phyloP scores from a whole-genome alignment of 2,113 vertebrate genomes.

The Ceyx cyanopectus region DNA sequence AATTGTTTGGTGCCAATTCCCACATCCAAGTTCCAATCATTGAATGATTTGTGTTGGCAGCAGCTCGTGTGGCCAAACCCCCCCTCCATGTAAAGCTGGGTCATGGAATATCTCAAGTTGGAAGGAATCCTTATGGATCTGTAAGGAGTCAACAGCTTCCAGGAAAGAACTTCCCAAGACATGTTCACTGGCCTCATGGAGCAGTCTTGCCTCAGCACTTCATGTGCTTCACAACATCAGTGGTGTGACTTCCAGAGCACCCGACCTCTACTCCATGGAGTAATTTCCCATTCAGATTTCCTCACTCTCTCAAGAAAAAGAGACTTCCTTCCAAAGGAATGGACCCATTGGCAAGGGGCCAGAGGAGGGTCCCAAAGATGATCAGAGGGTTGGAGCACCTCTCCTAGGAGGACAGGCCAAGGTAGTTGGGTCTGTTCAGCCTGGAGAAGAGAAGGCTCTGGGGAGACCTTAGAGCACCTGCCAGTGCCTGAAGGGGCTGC shows the following conservation, averaged over 20 bases:
- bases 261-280: not conserved
- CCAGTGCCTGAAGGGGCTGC: too few species aligned
- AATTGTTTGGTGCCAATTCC: not conserved
- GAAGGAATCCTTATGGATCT: not conserved
- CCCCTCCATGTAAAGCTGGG: not conserved
- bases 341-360: too few species aligned
- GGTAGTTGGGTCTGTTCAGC: too few species aligned
- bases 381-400: too few species aligned
- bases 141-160: not conserved
- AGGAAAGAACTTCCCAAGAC: not conserved
- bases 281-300: not conserved
- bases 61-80: not conserved
- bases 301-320: not conserved
- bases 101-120: not conserved
- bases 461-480: too few species aligned
- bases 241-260: not conserved
- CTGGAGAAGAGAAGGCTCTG: too few species aligned
- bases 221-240: accelerated
- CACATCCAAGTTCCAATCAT: not conserved
- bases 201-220: not conserved
- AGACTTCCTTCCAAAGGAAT: not conserved
- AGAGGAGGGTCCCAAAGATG: too few species aligned
- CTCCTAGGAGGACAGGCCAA: too few species aligned
- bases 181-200: not conserved
- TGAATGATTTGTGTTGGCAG: not conserved